phyloP scores from a whole-genome alignment of 2,888 invertebrate species.

The Fragum fragum region DNA sequence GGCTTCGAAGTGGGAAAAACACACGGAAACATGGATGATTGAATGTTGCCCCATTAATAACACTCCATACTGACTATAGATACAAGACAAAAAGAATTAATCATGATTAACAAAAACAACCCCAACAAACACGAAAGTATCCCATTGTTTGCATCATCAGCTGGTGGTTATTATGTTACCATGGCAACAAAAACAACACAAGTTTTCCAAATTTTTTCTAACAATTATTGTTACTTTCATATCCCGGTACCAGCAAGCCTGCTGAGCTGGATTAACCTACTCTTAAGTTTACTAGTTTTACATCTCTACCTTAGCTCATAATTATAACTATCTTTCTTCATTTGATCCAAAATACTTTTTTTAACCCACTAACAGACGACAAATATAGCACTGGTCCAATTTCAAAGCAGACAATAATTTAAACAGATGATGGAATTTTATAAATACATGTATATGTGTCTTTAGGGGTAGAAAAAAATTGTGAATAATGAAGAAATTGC shows the following conservation, averaged over 20 bases:
- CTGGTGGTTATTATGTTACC: conserved; percentile 54
- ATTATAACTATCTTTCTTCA: too few species aligned
- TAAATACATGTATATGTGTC: too few species aligned
- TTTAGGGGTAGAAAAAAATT: too few species aligned
- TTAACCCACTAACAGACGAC: background rate
- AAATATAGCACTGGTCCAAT: background rate
- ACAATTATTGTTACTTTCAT: conserved; percentile 13
- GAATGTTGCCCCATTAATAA: too few species aligned
- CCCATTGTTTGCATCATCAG: conserved; percentile 26
- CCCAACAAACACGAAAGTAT: conserved; percentile 22
- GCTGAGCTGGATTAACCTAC: conserved; percentile 10
- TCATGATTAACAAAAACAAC: conserved; percentile 5
- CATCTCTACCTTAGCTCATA: too few species aligned
- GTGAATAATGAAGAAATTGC: too few species aligned
- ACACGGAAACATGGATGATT: too few species aligned
- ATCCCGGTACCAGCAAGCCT: background rate
- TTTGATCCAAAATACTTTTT: background rate
- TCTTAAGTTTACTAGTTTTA: background rate
- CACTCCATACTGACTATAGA: background rate
- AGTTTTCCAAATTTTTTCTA: conserved; percentile 18
- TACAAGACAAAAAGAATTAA: conserved; percentile 5
- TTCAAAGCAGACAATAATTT: too few species aligned
- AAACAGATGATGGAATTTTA: too few species aligned
- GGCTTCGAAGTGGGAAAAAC: too few species aligned
- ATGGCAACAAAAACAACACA: conserved; percentile 36